Evolutionary conservation across 2,888 invertebrate species (phyloP), one percentile per base, ranked within the genome.

Genomic region (Drosophila mayaguana): DNA sequence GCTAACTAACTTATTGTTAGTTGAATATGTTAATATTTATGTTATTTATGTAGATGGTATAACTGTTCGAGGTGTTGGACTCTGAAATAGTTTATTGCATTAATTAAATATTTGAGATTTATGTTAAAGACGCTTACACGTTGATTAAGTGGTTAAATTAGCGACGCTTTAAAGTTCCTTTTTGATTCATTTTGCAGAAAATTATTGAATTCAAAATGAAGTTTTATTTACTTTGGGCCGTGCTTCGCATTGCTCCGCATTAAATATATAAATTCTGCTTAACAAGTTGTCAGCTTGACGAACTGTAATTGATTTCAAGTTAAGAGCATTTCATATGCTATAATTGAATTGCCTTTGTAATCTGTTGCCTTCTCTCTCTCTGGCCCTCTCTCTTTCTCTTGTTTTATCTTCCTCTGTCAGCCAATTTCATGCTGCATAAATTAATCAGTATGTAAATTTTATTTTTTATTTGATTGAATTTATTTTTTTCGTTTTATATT

Each of bases 341-440:
- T 75, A 80, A 71, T 78, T 71, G 54, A 66, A 71, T 62, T 61
- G 18, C 20, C 65, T 72, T 68, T 67, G 61, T 42, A 57, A 69
- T 45, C 65, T 57, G 14, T 16, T 61, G 34, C 34, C n/a, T 25
- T 16, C 38, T 9, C 18, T 3, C 57, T 46, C 28, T 1, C 25
- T 0, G 11, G n/a, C 1, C 11, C 11, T n/a, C 55, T 48, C 9
- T 20, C 14, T 2, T 1, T 5, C 6, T 14, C 20, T n/a, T 8
- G 20, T 54, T 50, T 1, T 25, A 2, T 12, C 34, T 4, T 2
- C 2, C 53, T 36, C 12, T 45, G 11, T 28, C 28, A 50, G 38
- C 34, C 43, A 68, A 63, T 50, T 18, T 73, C 78, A 63, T 56
- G 48, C 42, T 62, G 51, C 51, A 79, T 79, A 67, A 79, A 82